phyloP scores from a whole-genome alignment of 2,888 invertebrate genomes.

The Drosophila neotestacea region DNA sequence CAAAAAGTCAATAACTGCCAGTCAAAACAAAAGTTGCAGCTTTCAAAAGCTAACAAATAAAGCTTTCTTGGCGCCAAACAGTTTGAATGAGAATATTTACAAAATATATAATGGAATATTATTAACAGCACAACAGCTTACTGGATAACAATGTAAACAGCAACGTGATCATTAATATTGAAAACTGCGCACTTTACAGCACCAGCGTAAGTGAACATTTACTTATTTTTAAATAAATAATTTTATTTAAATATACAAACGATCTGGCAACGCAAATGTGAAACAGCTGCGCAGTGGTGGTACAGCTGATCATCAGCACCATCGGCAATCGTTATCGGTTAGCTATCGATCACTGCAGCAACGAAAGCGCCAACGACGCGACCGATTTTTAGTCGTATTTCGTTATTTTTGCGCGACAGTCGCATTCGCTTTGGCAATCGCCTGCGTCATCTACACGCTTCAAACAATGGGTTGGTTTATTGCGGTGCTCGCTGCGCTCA shows the following conservation, averaged over 20 bases:
- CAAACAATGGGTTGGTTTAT: constrained; percentile 86
- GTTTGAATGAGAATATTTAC: neutral
- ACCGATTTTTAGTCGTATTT: constrained; percentile 74
- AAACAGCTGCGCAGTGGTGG: constrained; percentile 38
- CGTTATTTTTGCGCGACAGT: constrained; percentile 84
- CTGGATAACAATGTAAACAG: constrained; percentile 67
- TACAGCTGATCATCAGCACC: constrained; percentile 53
- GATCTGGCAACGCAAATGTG: constrained; percentile 48
- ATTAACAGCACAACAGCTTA: constrained; percentile 58
- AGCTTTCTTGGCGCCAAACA: neutral
- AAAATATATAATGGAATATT: neutral
- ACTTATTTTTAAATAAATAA: neutral
- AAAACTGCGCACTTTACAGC: constrained; percentile 64
- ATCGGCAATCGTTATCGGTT: constrained; percentile 54
- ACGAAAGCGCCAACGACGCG: constrained; percentile 55
- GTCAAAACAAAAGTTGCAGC: constrained; percentile 20
- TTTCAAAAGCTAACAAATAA: constrained; percentile 24
- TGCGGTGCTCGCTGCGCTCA: constrained; percentile 88
- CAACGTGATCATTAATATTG: constrained; percentile 73
- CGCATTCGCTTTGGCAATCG: constrained; percentile 85
- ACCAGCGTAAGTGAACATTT: constrained; percentile 51
- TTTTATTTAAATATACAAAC: constrained; percentile 5
- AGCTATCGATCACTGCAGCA: constrained; percentile 61
- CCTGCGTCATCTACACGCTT: constrained; percentile 86
- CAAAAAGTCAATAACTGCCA: constrained; percentile 34